A percentile compares a stretch with the other conserved stretches of the same genome.
Conservation (phyloP, 2,888 invertebrate genomes). For the Sphaerophoria taeniata region DNA sequence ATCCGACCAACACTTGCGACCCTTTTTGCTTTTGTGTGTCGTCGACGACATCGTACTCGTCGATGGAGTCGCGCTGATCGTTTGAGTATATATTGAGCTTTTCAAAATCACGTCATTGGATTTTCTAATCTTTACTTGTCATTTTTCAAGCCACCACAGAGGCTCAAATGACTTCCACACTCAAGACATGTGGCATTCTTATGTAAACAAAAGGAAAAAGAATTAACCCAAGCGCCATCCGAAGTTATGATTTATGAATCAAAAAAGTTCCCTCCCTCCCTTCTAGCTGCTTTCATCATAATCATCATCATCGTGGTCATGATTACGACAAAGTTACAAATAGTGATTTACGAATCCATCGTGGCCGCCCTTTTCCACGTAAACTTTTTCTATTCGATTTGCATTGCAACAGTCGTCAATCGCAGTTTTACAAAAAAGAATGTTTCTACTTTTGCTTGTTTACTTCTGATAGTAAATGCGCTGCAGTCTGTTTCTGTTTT, state of each 20-base stretch:
- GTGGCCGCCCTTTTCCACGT: conserved; percentile 61
- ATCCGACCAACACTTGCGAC: conserved; percentile 49
- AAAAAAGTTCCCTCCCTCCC: conserved; percentile 4
- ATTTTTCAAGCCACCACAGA: background rate
- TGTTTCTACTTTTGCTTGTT: conserved; percentile 19
- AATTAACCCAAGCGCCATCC: conserved; percentile 34
- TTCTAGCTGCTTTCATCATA: background rate
- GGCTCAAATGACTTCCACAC: background rate
- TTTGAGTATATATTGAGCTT: conserved; percentile 23
- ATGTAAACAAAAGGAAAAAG: conserved; percentile 63
- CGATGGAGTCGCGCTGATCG: conserved; percentile 65
- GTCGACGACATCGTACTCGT: background rate
- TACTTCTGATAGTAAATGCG: conserved; percentile 36
- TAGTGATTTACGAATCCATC: background rate
- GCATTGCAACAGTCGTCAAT: conserved; percentile 1
- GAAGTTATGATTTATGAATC: background rate
- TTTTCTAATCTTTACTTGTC: conserved; percentile 22
- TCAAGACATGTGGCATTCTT: conserved; percentile 45
- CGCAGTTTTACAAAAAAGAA: conserved; percentile 8
- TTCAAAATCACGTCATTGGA: conserved; percentile 60
- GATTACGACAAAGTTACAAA: conserved; percentile 28
- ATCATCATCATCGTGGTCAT: background rate
- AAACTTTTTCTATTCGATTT: conserved; percentile 16
- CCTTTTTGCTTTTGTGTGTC: conserved; percentile 46
- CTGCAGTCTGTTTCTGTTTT: conserved; percentile 29